Percentiles rank a stretch among this genome's conserved stretches.
Conservation (phyloP, 2,113 vertebrate genomes). For the Callopanchax toddi region DNA sequence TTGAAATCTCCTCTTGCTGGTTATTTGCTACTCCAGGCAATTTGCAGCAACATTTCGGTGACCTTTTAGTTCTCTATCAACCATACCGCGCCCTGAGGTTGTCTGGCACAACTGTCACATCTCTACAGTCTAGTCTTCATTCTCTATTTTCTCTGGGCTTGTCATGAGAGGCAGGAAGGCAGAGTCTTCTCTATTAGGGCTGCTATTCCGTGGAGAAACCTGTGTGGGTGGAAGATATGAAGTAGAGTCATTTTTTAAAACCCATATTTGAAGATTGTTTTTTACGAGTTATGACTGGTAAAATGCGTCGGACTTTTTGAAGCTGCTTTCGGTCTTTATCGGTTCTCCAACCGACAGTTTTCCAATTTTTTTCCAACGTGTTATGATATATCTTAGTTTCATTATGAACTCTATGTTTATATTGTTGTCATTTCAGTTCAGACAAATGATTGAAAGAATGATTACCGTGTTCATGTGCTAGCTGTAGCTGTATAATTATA, state of each 20-base stretch:
- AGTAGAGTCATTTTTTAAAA: background rate
- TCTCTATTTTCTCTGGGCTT: constrained; percentile 15
- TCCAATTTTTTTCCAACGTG: background rate
- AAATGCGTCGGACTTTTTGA: constrained; percentile 2
- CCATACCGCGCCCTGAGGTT: constrained; percentile 14
- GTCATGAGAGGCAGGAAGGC: constrained; percentile 2
- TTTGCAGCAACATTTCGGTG: constrained; percentile 33
- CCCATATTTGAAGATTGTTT: constrained; percentile 3
- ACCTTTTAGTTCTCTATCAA: constrained; percentile 42
- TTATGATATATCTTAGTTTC: background rate
- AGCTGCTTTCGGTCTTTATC: background rate
- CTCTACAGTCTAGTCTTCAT: constrained; percentile 21
- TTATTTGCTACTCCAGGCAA: constrained; percentile 15
- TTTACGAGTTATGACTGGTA: background rate
- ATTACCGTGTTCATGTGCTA: constrained; percentile 22
- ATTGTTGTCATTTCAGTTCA: constrained; percentile 24
- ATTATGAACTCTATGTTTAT: background rate
- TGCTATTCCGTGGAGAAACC: constrained; percentile 1
- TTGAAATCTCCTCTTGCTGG: constrained; percentile 4
- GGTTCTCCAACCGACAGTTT: background rate
- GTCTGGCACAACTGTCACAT: constrained; percentile 16
- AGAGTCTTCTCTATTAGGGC: constrained; percentile 7
- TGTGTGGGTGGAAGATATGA: background rate
- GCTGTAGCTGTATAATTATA: constrained; percentile 31
- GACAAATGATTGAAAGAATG: constrained; percentile 24